phyloP scores from a whole-genome alignment of 1,140 invertebrate species.

The Atta cephalotes region DNA sequence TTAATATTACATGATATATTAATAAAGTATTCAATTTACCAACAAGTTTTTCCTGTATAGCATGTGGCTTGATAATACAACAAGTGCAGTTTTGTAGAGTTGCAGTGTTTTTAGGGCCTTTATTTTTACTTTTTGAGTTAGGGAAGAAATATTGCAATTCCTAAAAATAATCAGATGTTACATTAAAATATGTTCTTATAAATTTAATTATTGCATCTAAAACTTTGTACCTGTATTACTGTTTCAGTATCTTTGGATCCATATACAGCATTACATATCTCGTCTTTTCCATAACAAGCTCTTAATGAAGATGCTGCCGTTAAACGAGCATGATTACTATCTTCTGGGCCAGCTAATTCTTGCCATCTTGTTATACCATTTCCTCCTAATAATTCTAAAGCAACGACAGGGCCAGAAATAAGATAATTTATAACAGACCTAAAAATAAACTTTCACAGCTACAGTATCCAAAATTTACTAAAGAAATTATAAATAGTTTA shows the following conservation, averaged over 20 bases:
- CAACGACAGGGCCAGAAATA: conserved; percentile 90
- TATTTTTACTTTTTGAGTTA: conserved; percentile 82
- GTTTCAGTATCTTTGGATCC: conserved; percentile 88
- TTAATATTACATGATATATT: too few species aligned
- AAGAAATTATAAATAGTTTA: neutral
- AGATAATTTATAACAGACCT: conserved; percentile 88
- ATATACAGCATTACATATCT: conserved; percentile 91
- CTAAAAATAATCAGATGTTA: conserved; percentile 76
- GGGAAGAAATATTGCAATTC: conserved; percentile 91
- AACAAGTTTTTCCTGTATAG: conserved; percentile 89
- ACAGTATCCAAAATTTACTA: conserved; percentile 8
- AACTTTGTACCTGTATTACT: conserved; percentile 83
- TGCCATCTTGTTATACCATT: conserved; percentile 89
- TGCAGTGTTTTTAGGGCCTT: conserved; percentile 87
- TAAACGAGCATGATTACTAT: conserved; percentile 88
- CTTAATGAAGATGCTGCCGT: conserved; percentile 89
- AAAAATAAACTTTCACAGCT: conserved; percentile 59
- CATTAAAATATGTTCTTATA: neutral
- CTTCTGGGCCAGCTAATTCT: conserved; percentile 89
- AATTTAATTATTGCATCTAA: conserved; percentile 8
- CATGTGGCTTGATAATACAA: conserved; percentile 97
- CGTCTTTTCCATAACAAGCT: conserved; percentile 91
- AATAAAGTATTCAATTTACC: conserved; percentile 78
- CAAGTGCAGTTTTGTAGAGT: conserved; percentile 91
- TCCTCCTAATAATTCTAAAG: conserved; percentile 91